Base-by-base conservation (phyloP, 2,888 invertebrate genomes). In the Petrolisthes cinctipes region DNA sequence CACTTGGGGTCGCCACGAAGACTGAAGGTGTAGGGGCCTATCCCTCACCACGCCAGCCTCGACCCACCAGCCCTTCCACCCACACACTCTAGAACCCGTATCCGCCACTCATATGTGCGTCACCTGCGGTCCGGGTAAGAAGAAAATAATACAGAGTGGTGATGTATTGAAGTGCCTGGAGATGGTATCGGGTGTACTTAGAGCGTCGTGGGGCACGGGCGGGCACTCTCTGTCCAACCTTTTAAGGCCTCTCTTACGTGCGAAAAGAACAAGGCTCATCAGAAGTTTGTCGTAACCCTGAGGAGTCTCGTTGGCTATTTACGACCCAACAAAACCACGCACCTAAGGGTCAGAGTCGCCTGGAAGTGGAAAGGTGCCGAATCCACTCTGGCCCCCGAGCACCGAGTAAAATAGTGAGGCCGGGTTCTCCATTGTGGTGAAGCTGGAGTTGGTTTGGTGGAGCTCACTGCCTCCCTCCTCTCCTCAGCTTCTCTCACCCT, bases 141-240 rank as follows among this genome's bases (percentile, higher is more conserved):
- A 37, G 81, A 84, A 88, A 88, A 88, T 88, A 84, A 83, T 80
- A 88, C 87, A 83, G 53, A 54, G 84, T 88, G 87, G 87, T 88
- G 87, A 88, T 88, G 87, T 88, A 88, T 88, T 88, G 84, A 88
- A 88, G 83, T 88, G 87, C 87, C 87, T 83, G 81, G 51, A 88
- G 87, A 88, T 88, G 73, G 87, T 88, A 88, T 88, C 87, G 76
- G 84, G 84, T 84, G 87, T 83, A 88, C 87, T 88, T 88, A 88
- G 84, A 88, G 81, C 84, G 81, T 83, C 86, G 86, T 79, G 79
- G 86, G 78, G 86, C 86, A 82, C 86, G 84, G 87, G 84, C 87
- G 87, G 83, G 68, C 66, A 51, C 75, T 53, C 87, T 88, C 84
- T 88, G 83, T 84, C 87, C 66, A 61, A 66, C 87, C 87, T 88